Base-by-base conservation (phyloP, 1,140 invertebrate species). In the Diuraphis noxia region DNA sequence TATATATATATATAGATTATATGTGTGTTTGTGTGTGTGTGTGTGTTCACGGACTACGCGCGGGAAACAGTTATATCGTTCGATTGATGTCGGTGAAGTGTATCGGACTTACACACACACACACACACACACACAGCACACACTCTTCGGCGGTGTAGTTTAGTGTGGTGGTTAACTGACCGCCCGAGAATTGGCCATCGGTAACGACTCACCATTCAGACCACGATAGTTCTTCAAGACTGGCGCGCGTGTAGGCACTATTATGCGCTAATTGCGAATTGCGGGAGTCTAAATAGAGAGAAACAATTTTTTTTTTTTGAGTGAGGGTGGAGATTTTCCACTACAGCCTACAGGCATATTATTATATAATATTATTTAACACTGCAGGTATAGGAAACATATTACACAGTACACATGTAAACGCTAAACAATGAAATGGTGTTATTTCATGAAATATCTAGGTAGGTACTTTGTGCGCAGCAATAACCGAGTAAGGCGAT, bases 191-290 rank as follows among this genome's bases (percentile, higher is more conserved):
- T 90, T 63, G 87, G 38, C 87, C 56, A 36, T 77, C 88, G 41
- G 88, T 90, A 90, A 90, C 72, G 88, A 90, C 88, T 77, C 19
- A n/a, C 88, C 88, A 90, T 90, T 90, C 88, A 90, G 87, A 77
- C 63, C 41, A n/a, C 30, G 13, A 10, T 30, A 30, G 56, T 19
- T 43, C 19, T 88, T 41, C 30, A 30, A 21, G 25, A 63, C 52
- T 88, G 9, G 10, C 13, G 7, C 3, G 8, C 34, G 52, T 56
- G 25, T 38, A 56, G 34, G 13, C 34, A 4, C 63, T 79, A 79
- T 79, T 46, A 9, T 79, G 40, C 17, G 34, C 63, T 90, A 79
- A 90, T 90, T 90, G 72, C 41, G 63, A 79, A 49, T 81, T 90
- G 72, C 41, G 41, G 41, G 63, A 23, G 23, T 41, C 8, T 30